Percentiles rank a stretch among this genome's conserved stretches.
Conservation (phyloP, 2,797 vertebrate species). For the Onychomys arenicola region DNA sequence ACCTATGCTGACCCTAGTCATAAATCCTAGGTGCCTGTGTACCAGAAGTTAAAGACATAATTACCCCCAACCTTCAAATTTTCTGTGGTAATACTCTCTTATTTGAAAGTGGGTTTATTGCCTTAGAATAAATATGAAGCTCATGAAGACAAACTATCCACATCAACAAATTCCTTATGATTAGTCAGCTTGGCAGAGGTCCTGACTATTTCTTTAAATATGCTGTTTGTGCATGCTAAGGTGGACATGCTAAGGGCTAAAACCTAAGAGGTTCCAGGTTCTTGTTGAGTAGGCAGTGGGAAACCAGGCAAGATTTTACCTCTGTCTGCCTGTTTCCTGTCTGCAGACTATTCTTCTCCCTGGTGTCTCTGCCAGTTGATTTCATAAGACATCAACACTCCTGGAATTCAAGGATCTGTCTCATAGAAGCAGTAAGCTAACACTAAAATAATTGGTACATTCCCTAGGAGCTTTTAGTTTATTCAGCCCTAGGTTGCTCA, state of each 20-base stretch:
- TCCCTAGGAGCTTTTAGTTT: constrained; percentile 61
- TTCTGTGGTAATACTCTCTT: constrained; percentile 67
- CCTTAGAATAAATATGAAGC: constrained; percentile 78
- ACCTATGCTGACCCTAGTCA: background rate
- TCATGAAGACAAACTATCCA: constrained; percentile 76
- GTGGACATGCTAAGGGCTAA: background rate
- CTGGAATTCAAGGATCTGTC: constrained; percentile 76
- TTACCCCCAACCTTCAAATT: background rate
- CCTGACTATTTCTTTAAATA: background rate
- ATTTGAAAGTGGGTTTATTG: constrained; percentile 75
- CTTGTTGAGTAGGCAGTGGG: background rate
- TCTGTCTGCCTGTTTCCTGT: background rate
- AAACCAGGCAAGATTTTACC: background rate
- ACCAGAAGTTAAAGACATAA: constrained; percentile 39
- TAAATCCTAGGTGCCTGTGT: background rate
- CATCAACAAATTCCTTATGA: constrained; percentile 77
- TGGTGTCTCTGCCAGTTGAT: constrained; percentile 75
- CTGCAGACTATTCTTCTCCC: background rate
- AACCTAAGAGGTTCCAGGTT: background rate
- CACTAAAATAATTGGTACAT: constrained; percentile 69
- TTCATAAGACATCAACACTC: constrained; percentile 63
- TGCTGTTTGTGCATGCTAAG: background rate
- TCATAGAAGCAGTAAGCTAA: constrained; percentile 71
- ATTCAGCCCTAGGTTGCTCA: background rate
- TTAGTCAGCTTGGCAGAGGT: background rate